Evolutionary conservation across 2,113 vertebrate species (phyloP), one percentile per base, ranked within the genome.

Genomic region (Ophthalmolycus amberensis): DNA sequence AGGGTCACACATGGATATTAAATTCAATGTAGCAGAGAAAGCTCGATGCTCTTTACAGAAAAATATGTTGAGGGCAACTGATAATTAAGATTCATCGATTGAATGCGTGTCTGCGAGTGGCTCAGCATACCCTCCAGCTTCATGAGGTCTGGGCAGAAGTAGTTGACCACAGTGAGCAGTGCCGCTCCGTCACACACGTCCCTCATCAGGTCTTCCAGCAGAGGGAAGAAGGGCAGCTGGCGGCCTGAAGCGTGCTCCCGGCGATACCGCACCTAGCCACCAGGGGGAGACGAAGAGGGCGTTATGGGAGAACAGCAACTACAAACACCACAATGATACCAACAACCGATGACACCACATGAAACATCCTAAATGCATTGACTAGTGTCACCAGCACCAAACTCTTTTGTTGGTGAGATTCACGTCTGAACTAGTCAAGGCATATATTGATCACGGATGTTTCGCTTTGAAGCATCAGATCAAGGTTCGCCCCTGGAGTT

Each of bases 101-200:
- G 29, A 71, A 38, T 1, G 1, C 29, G 46, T 10, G 27, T 11
- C 14, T 46, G 56, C 0, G 2, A 16, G 38, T 14, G 34, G 32
- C 7, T 4, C 56, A 29, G 92, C 62, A 27, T 96, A 99, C 98
- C 98, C 27, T 99, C 97, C 68, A 99, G 94, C 72, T 97, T 98
- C 97, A 99, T 97, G 79, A 96, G 95, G 81, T 98, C 97, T 0
- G 98, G 96, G 88, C 98, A 99, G 85, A 98, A 99, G 89, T 96
- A 99, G 93, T 99, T 97, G 80, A 99, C 96, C 58, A 97, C 95
- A 0, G 96, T 93, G 22, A 99, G 92, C 84, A 99, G 95, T 11
- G 98, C 97, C 15, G 96, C 96, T 18, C 97, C 97, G 16, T 98
- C 97, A 0, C 97, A 97, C 38, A 98, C 93, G 44, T 98, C 98